Evolutionary conservation across 2,888 invertebrate genomes (phyloP).

Genomic region (Copidosoma aretas): DNA sequence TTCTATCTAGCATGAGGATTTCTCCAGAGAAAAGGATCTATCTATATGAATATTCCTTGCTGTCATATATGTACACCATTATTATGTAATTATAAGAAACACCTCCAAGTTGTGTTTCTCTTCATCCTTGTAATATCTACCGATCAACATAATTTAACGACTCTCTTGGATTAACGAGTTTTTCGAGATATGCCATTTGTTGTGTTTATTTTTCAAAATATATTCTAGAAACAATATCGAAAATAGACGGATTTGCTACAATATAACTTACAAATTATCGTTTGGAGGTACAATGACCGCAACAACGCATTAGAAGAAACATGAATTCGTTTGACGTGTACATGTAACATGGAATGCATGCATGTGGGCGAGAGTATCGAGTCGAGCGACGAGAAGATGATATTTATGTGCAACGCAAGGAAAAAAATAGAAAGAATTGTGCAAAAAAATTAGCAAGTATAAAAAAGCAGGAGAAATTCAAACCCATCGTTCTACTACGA

Average conservation of each 20-base stretch:
- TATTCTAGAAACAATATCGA: too few species aligned
- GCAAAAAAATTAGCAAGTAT: too few species aligned
- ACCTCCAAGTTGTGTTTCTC: slow-evolving; percentile 27
- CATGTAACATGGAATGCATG: too few species aligned
- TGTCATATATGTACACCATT: slow-evolving; percentile 28
- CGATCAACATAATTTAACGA: slow-evolving; percentile 17
- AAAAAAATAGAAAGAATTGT: slow-evolving; percentile 25
- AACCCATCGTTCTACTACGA: slow-evolving; percentile 44
- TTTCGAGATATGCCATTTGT: too few species aligned
- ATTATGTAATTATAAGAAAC: slow-evolving; percentile 20
- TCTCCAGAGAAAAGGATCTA: slow-evolving; percentile 6
- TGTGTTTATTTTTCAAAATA: too few species aligned
- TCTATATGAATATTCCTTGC: slow-evolving; percentile 22
- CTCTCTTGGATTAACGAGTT: slow-evolving; percentile 17
- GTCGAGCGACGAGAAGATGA: slow-evolving; percentile 23
- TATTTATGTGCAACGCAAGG: neutral
- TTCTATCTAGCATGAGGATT: neutral
- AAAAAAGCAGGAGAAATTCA: too few species aligned
- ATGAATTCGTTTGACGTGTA: too few species aligned
- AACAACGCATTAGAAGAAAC: too few species aligned
- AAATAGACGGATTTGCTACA: too few species aligned
- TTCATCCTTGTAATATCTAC: slow-evolving; percentile 18
- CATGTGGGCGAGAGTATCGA: neutral
- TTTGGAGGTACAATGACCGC: too few species aligned
- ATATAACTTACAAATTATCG: too few species aligned